A percentile compares a stretch with the other conserved stretches of the same genome.
phyloP scores from a whole-genome alignment of 2,113 vertebrate species.

The Chlorodrepanis virens region DNA sequence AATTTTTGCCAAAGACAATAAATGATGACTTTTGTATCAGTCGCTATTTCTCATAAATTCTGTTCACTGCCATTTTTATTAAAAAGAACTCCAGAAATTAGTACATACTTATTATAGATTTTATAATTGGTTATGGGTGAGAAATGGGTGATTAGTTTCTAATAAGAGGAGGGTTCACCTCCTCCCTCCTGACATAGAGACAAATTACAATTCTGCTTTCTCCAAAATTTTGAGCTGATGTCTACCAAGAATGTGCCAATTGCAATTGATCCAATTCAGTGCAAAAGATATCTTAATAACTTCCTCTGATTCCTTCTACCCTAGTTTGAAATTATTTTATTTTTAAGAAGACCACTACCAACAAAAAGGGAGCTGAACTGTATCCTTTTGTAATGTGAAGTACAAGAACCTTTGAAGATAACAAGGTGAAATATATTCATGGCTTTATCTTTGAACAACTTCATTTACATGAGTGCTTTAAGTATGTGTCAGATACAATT shows the following conservation, averaged over 20 bases:
- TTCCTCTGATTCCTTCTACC: not conserved
- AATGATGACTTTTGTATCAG: not conserved
- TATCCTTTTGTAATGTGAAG: not conserved
- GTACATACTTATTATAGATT: not conserved
- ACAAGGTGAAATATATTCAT: not conserved
- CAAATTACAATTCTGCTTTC: not conserved
- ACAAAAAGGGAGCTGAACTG: not conserved
- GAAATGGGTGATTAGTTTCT: not conserved
- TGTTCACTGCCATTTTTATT: not conserved
- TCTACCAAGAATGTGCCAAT: not conserved
- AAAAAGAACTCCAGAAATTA: not conserved
- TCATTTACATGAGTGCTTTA: not conserved
- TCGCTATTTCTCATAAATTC: not conserved
- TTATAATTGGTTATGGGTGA: not conserved
- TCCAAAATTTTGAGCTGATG: not conserved
- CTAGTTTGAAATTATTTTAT: not conserved
- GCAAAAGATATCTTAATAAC: not conserved
- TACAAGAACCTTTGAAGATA: not conserved
- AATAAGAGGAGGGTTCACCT: not conserved
- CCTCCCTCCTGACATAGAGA: accelerated
- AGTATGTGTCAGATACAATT: not conserved
- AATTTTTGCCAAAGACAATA: not conserved
- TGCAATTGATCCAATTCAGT: not conserved
- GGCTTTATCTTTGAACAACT: not conserved
- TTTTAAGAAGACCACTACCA: not conserved